Percentiles rank a stretch among this genome's conserved stretches.
Evolutionary conservation across 2,888 invertebrate genomes (phyloP).

Genomic region (Criorhina ranunculi): DNA sequence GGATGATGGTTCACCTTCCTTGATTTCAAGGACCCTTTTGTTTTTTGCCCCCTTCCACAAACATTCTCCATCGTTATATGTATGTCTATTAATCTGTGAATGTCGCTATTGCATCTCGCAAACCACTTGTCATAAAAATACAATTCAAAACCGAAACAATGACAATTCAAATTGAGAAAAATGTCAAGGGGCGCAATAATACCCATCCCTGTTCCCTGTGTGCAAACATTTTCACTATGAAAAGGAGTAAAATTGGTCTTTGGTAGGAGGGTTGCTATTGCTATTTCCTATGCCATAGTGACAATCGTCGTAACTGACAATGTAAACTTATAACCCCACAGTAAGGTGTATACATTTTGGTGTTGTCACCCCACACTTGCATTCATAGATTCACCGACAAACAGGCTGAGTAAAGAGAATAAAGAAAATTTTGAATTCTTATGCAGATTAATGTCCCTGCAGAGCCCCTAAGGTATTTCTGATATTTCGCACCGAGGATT

Average conservation of each 20-base stretch:
- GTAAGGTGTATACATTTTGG: slow-evolving; percentile 32
- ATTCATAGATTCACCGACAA: slow-evolving; percentile 6
- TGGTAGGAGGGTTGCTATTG: slow-evolving; percentile 18
- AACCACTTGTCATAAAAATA: slow-evolving; percentile 49
- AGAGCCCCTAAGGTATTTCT: slow-evolving; percentile 36
- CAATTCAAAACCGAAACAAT: slow-evolving; percentile 59
- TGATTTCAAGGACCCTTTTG: slow-evolving; percentile 41
- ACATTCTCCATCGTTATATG: slow-evolving; percentile 29
- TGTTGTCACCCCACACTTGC: slow-evolving; percentile 42
- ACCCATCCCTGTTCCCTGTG: slow-evolving; percentile 11
- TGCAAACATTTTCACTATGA: neutral
- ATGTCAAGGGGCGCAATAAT: slow-evolving; percentile 22
- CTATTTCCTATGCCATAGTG: too few relatives aligned
- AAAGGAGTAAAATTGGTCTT: neutral
- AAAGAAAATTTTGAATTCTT: slow-evolving; percentile 64
- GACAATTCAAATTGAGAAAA: slow-evolving; percentile 58
- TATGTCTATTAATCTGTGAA: slow-evolving; percentile 57
- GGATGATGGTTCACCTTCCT: slow-evolving; percentile 60
- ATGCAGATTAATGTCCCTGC: slow-evolving; percentile 59
- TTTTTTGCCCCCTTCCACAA: slow-evolving; percentile 20
- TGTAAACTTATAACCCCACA: slow-evolving; percentile 29
- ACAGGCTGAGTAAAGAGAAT: slow-evolving; percentile 6
- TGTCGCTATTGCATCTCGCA: neutral
- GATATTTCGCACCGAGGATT: slow-evolving; percentile 54
- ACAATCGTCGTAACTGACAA: slow-evolving; percentile 24